These are phyloP conservation scores for Tauraco erythrolophus DNA, from an alignment of 2,113 vertebrate species.

Conservation along the genomic window DNA sequence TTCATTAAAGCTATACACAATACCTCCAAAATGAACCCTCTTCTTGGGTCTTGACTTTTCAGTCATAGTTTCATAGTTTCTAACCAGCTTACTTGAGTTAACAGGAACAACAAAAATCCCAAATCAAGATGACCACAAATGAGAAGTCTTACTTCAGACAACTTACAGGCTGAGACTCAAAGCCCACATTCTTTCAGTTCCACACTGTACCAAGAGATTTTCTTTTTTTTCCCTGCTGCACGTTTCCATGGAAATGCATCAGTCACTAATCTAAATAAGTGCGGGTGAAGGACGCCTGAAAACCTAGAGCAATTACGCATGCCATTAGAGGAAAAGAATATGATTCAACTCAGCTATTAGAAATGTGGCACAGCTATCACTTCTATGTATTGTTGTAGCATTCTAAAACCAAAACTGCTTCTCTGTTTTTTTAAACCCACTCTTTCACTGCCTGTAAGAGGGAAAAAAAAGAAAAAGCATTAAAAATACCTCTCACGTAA, in stretches of 20 bases:
- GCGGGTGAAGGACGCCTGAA: slow-evolving; percentile 83
- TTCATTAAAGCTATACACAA: neutral
- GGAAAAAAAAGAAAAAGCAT: neutral
- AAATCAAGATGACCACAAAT: neutral
- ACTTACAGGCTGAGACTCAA: slow-evolving; percentile 72
- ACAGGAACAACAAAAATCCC: neutral
- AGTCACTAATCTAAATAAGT: slow-evolving; percentile 92
- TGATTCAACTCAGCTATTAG: slow-evolving; percentile 77
- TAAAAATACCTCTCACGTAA: slow-evolving; percentile 47
- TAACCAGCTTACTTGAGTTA: slow-evolving; percentile 65
- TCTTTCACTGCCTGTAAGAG: neutral
- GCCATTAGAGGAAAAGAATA: slow-evolving; percentile 72
- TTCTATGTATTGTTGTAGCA: slow-evolving; percentile 32
- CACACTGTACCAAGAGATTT: slow-evolving; percentile 78
- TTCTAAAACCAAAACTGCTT: slow-evolving; percentile 51
- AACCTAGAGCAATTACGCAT: slow-evolving; percentile 81
- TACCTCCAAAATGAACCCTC: slow-evolving; percentile 77
- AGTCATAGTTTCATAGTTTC: slow-evolving; percentile 67
- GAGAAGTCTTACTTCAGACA: slow-evolving; percentile 53
- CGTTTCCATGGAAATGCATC: slow-evolving; percentile 94
- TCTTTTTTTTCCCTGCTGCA: slow-evolving; percentile 74
- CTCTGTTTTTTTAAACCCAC: neutral
- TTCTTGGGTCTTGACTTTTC: slow-evolving; percentile 74
- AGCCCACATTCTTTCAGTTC: slow-evolving; percentile 76
- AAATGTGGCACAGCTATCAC: slow-evolving; percentile 58